These are phyloP conservation scores for Paramuricea clavata DNA, from an alignment of 92 coral and sea anemone species.

Conservation along the genomic window DNA sequence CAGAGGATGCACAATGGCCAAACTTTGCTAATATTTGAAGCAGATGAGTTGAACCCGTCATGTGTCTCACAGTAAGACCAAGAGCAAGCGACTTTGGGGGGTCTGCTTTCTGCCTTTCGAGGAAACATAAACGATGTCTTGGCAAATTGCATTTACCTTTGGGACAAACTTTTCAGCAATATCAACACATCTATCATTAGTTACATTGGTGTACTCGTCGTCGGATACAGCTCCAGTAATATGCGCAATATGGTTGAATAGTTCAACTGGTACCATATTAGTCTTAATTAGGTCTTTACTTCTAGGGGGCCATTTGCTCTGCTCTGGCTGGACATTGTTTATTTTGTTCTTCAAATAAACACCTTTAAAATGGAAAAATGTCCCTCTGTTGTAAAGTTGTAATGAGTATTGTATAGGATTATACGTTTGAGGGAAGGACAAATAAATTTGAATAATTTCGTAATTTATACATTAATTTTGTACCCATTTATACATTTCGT, in stretches of 20 bases:
- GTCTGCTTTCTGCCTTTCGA: slow-evolving; percentile 37
- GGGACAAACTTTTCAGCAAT: slow-evolving; percentile 34
- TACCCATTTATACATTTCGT: too few relatives aligned
- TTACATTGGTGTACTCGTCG: slow-evolving; percentile 34
- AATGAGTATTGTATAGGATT: slow-evolving; percentile 14
- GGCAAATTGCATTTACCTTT: slow-evolving; percentile 33
- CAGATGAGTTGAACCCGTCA: slow-evolving; percentile 38
- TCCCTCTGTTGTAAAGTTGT: background rate
- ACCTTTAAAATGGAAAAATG: slow-evolving; percentile 4
- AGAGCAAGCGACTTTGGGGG: slow-evolving; percentile 41
- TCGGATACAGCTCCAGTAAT: slow-evolving; percentile 16
- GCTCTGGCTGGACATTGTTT: slow-evolving; percentile 15
- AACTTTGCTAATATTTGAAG: slow-evolving; percentile 30
- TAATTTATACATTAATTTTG: too few relatives aligned
- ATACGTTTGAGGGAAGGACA: too few relatives aligned
- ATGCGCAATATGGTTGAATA: slow-evolving; percentile 20
- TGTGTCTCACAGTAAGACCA: slow-evolving; percentile 38
- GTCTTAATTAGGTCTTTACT: slow-evolving; percentile 30
- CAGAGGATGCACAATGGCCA: slow-evolving; percentile 50
- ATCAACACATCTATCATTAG: slow-evolving; percentile 24
- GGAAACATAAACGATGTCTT: slow-evolving; percentile 28
- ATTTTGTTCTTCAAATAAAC: slow-evolving; percentile 39
- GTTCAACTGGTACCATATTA: slow-evolving; percentile 36
- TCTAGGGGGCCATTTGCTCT: slow-evolving; percentile 43
- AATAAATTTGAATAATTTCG: too few relatives aligned